Evolutionary conservation across 2,797 vertebrate genomes (phyloP).

Genomic region (Nyctalus aviator): DNA sequence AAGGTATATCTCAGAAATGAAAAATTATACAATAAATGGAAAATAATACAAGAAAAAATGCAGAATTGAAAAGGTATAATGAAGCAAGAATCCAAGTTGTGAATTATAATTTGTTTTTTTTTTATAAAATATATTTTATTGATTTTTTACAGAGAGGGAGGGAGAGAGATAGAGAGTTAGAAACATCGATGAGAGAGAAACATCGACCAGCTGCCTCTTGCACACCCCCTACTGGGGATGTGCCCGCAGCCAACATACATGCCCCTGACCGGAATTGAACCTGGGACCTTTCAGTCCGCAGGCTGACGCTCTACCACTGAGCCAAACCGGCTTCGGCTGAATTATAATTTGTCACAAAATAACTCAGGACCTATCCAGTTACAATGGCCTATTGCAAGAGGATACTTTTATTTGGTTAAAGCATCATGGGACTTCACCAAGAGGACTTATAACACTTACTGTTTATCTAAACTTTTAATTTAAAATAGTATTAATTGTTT

Average conservation of each 20-base stretch:
- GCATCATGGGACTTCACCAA: background rate
- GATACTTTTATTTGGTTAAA: background rate
- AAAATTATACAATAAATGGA: background rate
- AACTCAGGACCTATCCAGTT: background rate
- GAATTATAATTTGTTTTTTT: background rate
- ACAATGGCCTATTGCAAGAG: background rate
- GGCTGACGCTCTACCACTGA: too few relatives aligned
- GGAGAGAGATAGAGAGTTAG: too few relatives aligned
- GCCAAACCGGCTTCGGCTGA: too few relatives aligned
- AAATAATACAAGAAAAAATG: background rate
- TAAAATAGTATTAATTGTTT: background rate
- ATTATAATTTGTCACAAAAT: slow-evolving; percentile 9
- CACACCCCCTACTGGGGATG: too few relatives aligned
- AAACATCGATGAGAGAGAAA: too few relatives aligned
- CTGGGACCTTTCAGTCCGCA: too few relatives aligned
- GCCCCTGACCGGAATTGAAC: too few relatives aligned
- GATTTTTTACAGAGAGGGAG: too few relatives aligned
- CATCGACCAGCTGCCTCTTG: too few relatives aligned
- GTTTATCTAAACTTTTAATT: background rate
- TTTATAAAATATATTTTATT: too few relatives aligned
- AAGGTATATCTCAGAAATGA: background rate
- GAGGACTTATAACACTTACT: background rate
- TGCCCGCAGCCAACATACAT: too few relatives aligned
- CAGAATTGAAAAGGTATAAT: background rate
- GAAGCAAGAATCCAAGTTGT: background rate